These are phyloP conservation scores for Bos javanicus DNA, from an alignment of 2,113 vertebrate genomes.

Conservation along the genomic window DNA sequence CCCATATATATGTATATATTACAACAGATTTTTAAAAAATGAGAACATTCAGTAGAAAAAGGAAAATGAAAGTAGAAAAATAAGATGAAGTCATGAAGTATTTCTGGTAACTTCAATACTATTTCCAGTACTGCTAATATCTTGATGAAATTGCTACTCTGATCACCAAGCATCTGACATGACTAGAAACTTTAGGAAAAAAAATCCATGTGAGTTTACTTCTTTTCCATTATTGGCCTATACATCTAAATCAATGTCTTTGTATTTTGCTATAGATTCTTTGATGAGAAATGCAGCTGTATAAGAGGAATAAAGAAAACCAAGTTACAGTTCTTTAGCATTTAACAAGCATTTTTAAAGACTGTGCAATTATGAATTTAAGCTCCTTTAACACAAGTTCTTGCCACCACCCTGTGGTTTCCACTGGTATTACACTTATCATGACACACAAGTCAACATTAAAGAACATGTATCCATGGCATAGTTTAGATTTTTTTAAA, in stretches of 20 bases:
- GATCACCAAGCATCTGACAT: neutral
- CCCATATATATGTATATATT: neutral
- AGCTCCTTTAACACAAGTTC: slow-evolving; percentile 70
- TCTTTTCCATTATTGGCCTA: slow-evolving; percentile 10
- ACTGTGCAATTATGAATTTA: slow-evolving; percentile 57
- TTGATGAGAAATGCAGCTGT: slow-evolving; percentile 43
- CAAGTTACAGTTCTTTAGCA: slow-evolving; percentile 55
- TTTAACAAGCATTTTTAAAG: slow-evolving; percentile 64
- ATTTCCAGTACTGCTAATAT: slow-evolving; percentile 5
- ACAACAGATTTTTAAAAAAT: neutral
- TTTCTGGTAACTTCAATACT: slow-evolving; percentile 27
- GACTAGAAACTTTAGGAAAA: neutral
- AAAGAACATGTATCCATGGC: neutral
- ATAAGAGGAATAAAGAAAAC: slow-evolving; percentile 59
- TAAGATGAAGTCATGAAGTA: neutral
- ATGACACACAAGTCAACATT: slow-evolving; percentile 14
- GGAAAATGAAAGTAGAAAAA: slow-evolving; percentile 34
- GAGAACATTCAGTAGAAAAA: neutral
- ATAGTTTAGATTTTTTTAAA: neutral
- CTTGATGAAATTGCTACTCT: slow-evolving; percentile 14
- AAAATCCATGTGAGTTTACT: neutral
- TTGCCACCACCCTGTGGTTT: slow-evolving; percentile 87
- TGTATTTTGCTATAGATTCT: slow-evolving; percentile 50
- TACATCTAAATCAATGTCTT: slow-evolving; percentile 47
- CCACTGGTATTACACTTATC: slow-evolving; percentile 77